Evolutionary conservation across 2,888 invertebrate genomes (phyloP), one percentile per base, ranked within the genome.

Genomic region (Drosophila villosipedis): DNA sequence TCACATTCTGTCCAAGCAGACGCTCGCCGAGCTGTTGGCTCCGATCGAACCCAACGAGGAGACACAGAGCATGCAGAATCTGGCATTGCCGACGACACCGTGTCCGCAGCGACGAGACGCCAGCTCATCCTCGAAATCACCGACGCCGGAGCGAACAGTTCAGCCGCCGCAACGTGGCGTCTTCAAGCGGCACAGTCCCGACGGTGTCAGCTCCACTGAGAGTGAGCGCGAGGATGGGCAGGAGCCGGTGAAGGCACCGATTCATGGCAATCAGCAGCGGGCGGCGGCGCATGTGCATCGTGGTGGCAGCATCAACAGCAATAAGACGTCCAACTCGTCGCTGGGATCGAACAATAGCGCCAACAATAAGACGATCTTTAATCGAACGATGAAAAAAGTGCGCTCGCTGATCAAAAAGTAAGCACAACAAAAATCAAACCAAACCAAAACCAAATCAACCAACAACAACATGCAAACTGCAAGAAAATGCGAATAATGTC

Each of bases 301-400:
- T 10, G 92, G 91, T 65, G 87, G 83, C 72, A 90, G 83, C 55
- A 75, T 82, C 68, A 83, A 84, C 62, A 89, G 83, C 81, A 89
- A 78, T 75, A 89, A 89, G 71, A 84, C 90, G 53, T 90, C 90
- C 65, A 84, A 83, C 39, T 84, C 90, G 47, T 89, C 90, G 55
- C 80, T 90, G 67, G 90, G 90, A 75, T 83, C 88, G 62, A 90
- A 78, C 96, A 96, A 92, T 94, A 95, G 91, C 96, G 86, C 90
- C 59, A 88, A 83, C 83, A 95, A 84, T 65, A 84, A 96, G 92
- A 97, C 97, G 93, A 97, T 97, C 93, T 96, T 97, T 95, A 97
- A 97, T 94, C 95, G 96, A 93, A 96, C 96, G 94, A 96, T 96
- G 86, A 96, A 96, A 94, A 96, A 96, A 95, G 96, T 96, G 93